These are phyloP conservation scores for Pristionchus entomophagus DNA, from an alignment of 2,888 invertebrate genomes.

Conservation along the genomic window DNA sequence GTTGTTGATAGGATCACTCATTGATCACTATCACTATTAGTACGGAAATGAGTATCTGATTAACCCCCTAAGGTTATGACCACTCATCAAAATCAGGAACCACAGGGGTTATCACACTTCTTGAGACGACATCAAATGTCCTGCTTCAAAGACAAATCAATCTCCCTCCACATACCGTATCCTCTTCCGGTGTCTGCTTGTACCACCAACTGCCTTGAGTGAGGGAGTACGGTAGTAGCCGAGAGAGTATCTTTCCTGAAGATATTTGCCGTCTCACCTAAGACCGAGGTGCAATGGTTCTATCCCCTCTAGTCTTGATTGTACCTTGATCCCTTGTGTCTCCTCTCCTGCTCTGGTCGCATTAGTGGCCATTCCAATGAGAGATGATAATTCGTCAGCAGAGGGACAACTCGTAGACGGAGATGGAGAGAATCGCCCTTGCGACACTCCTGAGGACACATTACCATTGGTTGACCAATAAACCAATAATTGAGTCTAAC, in stretches of 20 bases:
- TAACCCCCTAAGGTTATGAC: no score
- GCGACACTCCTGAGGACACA: slow-evolving; percentile 62
- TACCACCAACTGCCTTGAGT: slow-evolving; percentile 73
- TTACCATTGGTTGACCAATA: no score
- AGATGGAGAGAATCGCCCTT: slow-evolving; percentile 62
- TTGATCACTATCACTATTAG: neutral
- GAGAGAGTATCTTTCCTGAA: slow-evolving; percentile 40
- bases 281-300: no score
- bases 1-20: neutral
- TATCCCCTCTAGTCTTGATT: no score
- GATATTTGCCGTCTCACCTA: neutral
- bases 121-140: no score
- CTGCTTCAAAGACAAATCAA: neutral
- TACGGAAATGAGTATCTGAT: neutral
- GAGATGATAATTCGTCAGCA: slow-evolving; percentile 56
- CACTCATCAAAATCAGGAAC: no score
- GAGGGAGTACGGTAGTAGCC: slow-evolving; percentile 55
- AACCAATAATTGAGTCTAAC: no score
- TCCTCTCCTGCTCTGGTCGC: slow-evolving; percentile 50
- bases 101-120: no score
- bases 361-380: slow-evolving; percentile 19
- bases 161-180: slow-evolving; percentile 59
- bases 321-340: neutral
- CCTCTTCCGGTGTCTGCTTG: slow-evolving; percentile 62
- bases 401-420: slow-evolving; percentile 68